These are phyloP conservation scores for Spea multiplicata DNA, from an alignment of 2,113 vertebrate genomes.

Conservation along the genomic window DNA sequence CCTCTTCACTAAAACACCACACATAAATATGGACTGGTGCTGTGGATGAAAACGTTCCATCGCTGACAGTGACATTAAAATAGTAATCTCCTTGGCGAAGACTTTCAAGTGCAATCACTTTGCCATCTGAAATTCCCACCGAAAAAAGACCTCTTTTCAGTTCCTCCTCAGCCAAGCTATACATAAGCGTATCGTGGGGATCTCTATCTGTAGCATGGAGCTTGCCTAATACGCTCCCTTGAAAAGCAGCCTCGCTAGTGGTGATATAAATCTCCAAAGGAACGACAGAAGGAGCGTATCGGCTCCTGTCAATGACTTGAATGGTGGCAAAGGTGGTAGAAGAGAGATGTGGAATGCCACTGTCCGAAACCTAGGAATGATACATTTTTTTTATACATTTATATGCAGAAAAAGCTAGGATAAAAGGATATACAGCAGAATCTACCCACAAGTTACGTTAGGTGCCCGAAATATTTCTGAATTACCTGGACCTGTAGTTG, in stretches of 20 bases:
- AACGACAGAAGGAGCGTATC: constrained; percentile 77
- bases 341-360: constrained; percentile 81
- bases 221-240: constrained; percentile 80
- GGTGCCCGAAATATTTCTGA: too few relatives aligned
- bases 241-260: constrained; percentile 64
- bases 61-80: constrained; percentile 84
- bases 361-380: constrained; percentile 81
- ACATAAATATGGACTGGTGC: constrained; percentile 74
- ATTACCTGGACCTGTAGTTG: constrained; percentile 87
- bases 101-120: constrained; percentile 75
- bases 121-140: constrained; percentile 75
- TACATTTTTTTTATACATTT: neutral
- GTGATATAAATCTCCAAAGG: constrained; percentile 91
- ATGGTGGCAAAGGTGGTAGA: constrained; percentile 83
- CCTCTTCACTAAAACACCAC: constrained; percentile 72
- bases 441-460: too few relatives aligned
- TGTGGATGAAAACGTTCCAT: constrained; percentile 77
- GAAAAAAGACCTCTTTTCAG: constrained; percentile 67
- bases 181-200: constrained; percentile 78
- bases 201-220: constrained; percentile 91
- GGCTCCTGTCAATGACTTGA: constrained; percentile 83
- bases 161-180: constrained; percentile 66
- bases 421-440: too few relatives aligned
- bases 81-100: constrained; percentile 77
- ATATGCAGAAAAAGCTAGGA: too few relatives aligned